Evolutionary conservation across 2,888 invertebrate genomes (phyloP), one percentile per base, ranked within the genome.

Genomic region (Drosophila setosimentum): DNA sequence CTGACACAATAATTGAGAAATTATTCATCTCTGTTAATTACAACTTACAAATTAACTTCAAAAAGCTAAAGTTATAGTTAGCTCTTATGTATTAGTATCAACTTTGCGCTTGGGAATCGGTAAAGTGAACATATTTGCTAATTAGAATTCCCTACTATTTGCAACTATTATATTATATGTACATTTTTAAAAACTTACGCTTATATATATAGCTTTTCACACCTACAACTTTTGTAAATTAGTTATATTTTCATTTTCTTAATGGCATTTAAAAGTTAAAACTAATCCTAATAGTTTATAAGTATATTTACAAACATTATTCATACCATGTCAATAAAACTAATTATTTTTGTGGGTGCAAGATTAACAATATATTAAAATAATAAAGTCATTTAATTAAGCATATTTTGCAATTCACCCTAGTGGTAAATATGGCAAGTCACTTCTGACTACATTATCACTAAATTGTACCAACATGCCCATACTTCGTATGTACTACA

Each of bases 401-500:
- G 6, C 10, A 49, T 1, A 27, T 27, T 18, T 49, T 24, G 3
- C 8, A 24, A 10, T 13, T 45, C 13, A 59, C 27, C 27, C 13
- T 27, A 3, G 3, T 8, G 2, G 4, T 33, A 33, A 33, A 27
- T 33, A 5, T 13, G 33, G 0, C 24, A 13, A n/a, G 27, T 13
- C 18, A 18, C 27, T 32, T 11, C 5, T 6, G 18, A 16, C 42
- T 18, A 32, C 18, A 32, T 24, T 32, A 24, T 32, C 18, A 3
- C 7, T 1, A 1, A 49, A 30, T 16, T 5, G n/a, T 18, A 18
- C 11, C 27, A 2, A 40, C 18, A 18, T 16, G 10, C n/a, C 35
- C 11, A 40, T 65, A 18, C 29, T 18, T 16, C 27, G 24, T 51
- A 57, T 66, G 18, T 37, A 55, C 4, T 13, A 21, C n/a, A 30